Evolutionary conservation across 1,140 invertebrate genomes (phyloP), one percentile per base, ranked within the genome.

Genomic region (Solenopsis fugax): DNA sequence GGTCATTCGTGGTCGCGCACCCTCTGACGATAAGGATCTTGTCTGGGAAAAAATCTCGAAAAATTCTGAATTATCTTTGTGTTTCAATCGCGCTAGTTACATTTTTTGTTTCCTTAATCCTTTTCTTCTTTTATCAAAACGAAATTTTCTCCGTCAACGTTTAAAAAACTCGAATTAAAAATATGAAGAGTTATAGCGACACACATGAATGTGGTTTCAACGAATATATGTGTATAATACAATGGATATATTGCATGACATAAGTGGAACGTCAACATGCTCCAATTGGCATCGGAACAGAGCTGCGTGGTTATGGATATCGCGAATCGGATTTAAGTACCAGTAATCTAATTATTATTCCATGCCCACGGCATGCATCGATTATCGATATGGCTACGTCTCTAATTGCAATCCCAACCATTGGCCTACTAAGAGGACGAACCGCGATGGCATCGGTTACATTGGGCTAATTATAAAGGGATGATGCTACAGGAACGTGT

Each of bases 261-360:
- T 37, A 73, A 84, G 69, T 73, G 24, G 41, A 60, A 62, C 29
- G 34, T 75, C 80, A 84, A 84, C 69, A 50, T 48, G 41, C 29
- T 41, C 37, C 41, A 73, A 73, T 82, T 73, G 13, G 73, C 72
- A 62, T 75, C 56, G 54, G 37, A 16, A 41, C 21, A 9, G 45
- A 54, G n/a, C 76, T 45, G 41, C 48, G 62, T 37, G 37, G 24
- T 71, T 75, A 24, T 50, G 24, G 73, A 84, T 58, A 73, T 84
- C 56, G 58, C 80, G 80, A 84, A 84, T 84, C 41, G 54, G 80
- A 84, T 84, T 84, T 84, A 85, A 85, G 82, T 78, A 78, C 82
- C 48, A 54, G 76, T 85, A 78, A 77, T 85, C 82, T 78, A 85
- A 85, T 78, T 85, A 85, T 85, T 85, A 85, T 76, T 85, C 82